Evolutionary conservation across 2,113 vertebrate species (phyloP), one percentile per base, ranked within the genome.

Genomic region (Fregetta grallaria): DNA sequence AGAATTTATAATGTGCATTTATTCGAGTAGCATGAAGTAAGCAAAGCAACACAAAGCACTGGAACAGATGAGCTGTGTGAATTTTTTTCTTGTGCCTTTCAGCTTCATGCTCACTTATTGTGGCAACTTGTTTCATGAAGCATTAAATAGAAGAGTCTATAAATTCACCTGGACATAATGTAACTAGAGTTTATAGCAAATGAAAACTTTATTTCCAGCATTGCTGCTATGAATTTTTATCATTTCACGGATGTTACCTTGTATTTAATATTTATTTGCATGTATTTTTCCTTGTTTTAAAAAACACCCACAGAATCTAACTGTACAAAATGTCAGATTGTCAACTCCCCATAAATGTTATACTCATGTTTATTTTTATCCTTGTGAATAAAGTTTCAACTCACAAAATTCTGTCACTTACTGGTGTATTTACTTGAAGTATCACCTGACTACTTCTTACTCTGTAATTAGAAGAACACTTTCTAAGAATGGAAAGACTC

Each of bases 201-300:
- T 86, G 16, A 88, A 95, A 82, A 72, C 16, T 90, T 90, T 78
- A 59, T 81, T 96, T 94, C 34, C 59, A 52, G 89, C 61, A 72
- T 63, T 93, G 92, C 88, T 96, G 95, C 93, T 96, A 95, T 50
- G 23, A 91, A 78, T 42, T 79, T 89, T 84, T 94, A 49, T 74
- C 70, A 78, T 79, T 80, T 89, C 66, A 76, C 61, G 30, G 58
- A 88, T 75, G 50, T 87, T 85, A 62, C 52, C 42, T 80, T 94
- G 9, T 73, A 93, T 96, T 96, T 97, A 93, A 90, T 96, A 96
- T 92, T 97, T 97, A 94, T 96, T 97, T 96, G 86, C 94, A 96
- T 88, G 90, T 83, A 87, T 72, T 94, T 94, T 95, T 94, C 34
- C 36, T 95, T 78, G 32, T 91, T 96, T 93, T 79, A 71, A 92